Conservation (phyloP, 2,888 invertebrate species). For the Branchipolynoe longqiensis region DNA sequence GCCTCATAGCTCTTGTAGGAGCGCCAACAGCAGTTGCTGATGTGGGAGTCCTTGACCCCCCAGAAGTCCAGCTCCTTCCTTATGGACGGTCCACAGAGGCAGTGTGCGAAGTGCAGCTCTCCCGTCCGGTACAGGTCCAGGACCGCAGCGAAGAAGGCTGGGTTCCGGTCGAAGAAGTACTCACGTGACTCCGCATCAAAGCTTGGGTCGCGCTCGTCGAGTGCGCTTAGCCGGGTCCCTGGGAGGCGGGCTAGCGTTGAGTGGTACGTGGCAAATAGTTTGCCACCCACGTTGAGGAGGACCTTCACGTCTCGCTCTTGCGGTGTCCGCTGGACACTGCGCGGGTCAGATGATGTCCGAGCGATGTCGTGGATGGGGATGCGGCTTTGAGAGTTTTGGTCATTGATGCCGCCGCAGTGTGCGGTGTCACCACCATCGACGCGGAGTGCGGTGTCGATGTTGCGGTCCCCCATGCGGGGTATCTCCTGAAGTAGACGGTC, state of each 20-base stretch:
- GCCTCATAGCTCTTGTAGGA: conserved; percentile 57
- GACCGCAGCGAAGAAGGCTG: conserved; percentile 70
- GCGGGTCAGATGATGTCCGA: neutral
- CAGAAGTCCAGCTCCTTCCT: conserved; percentile 71
- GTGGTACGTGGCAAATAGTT: conserved; percentile 23
- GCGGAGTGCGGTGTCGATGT: neutral
- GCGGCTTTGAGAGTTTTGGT: neutral
- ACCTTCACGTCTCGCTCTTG: conserved; percentile 30
- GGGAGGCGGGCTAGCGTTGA: conserved; percentile 50
- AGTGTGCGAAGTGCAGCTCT: conserved; percentile 70
- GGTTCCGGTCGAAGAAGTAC: conserved; percentile 74
- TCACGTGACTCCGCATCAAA: conserved; percentile 48
- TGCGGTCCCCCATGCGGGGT: neutral
- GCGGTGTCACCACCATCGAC: conserved; percentile 10
- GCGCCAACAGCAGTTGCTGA: conserved; percentile 70
- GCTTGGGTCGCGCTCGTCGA: conserved; percentile 26
- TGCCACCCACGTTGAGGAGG: conserved; percentile 59
- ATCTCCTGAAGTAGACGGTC: conserved; percentile 26
- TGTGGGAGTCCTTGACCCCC: conserved; percentile 68
- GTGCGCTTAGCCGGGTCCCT: conserved; percentile 41
- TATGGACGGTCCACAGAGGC: conserved; percentile 69
- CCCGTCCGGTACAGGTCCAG: conserved; percentile 71
- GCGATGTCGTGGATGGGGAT: neutral
- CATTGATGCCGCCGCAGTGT: neutral
- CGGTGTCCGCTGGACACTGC: neutral